Evolutionary conservation across 2,113 vertebrate genomes (phyloP).

Genomic region (Anguilla japonica): DNA sequence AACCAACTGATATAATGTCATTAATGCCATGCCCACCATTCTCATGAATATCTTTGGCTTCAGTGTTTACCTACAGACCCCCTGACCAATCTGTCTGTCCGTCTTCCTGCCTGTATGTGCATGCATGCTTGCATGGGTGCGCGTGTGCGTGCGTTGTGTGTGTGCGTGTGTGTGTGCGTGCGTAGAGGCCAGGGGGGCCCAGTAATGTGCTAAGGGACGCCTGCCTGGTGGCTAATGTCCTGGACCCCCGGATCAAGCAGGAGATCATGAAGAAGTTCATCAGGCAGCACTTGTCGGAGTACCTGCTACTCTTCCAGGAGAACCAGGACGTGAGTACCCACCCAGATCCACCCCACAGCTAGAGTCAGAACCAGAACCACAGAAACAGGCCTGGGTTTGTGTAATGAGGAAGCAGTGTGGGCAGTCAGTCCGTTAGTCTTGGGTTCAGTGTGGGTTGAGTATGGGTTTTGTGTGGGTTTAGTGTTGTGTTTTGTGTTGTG

Average conservation of each 20-base stretch:
- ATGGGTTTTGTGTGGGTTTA: too few relatives aligned
- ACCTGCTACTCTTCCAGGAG: slow-evolving; percentile 96
- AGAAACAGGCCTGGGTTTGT: too few relatives aligned
- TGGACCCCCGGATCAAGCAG: slow-evolving; percentile 94
- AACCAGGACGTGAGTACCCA: slow-evolving; percentile 89
- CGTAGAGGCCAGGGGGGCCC: slow-evolving; percentile 87
- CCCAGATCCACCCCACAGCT: neutral
- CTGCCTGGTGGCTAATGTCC: slow-evolving; percentile 91
- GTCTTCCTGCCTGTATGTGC: neutral
- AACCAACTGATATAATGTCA: neutral
- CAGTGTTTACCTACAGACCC: neutral
- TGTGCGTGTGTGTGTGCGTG: neutral
- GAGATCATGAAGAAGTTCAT: slow-evolving; percentile 99
- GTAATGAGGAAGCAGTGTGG: too few relatives aligned
- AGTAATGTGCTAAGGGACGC: slow-evolving; percentile 94
- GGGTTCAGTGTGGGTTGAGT: too few relatives aligned
- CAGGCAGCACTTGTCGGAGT: slow-evolving; percentile 94
- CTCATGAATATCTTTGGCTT: neutral
- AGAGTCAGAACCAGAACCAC: neutral
- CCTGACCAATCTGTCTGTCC: neutral
- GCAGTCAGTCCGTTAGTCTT: too few relatives aligned
- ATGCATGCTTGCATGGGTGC: neutral
- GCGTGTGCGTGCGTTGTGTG: neutral
- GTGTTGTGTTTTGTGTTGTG: too few relatives aligned
- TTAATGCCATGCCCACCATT: neutral